These are phyloP conservation scores for Trachelus tabidus DNA, from an alignment of 2,888 invertebrate genomes.

Conservation along the genomic window DNA sequence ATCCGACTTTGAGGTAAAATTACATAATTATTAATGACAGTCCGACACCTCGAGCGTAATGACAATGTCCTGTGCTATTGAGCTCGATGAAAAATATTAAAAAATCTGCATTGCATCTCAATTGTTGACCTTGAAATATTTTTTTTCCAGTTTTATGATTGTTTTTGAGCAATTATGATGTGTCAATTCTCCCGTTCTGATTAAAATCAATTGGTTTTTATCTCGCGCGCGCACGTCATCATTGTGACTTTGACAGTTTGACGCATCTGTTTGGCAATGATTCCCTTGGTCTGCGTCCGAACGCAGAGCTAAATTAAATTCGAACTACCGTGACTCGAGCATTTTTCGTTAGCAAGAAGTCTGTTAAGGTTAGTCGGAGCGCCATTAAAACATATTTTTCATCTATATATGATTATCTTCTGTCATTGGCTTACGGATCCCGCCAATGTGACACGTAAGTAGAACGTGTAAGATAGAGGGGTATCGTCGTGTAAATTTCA, in stretches of 20 bases:
- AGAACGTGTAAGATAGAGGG: not conserved
- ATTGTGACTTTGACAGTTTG: constrained; percentile 13
- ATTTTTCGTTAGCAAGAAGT: not conserved
- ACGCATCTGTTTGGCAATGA: not conserved
- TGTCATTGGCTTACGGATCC: not conserved
- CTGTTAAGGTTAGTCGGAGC: constrained; percentile 29
- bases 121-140: constrained; percentile 44
- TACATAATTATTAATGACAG: constrained; percentile 22
- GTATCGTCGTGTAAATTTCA: not conserved
- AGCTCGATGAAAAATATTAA: not conserved
- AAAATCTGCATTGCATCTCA: not conserved
- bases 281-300: not conserved
- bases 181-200: constrained; percentile 38
- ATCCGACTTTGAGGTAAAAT: constrained; percentile 41
- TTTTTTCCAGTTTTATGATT: constrained; percentile 32
- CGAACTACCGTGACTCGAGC: not conserved
- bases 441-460: not conserved
- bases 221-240: not conserved
- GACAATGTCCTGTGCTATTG: not conserved
- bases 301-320: not conserved
- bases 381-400: constrained; percentile 23
- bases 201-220: constrained; percentile 27
- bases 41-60: not conserved
- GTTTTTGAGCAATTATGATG: constrained; percentile 46
- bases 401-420: not conserved